Evolutionary conservation across 2,888 invertebrate genomes (phyloP).

Genomic region (Rhagium mordax): DNA sequence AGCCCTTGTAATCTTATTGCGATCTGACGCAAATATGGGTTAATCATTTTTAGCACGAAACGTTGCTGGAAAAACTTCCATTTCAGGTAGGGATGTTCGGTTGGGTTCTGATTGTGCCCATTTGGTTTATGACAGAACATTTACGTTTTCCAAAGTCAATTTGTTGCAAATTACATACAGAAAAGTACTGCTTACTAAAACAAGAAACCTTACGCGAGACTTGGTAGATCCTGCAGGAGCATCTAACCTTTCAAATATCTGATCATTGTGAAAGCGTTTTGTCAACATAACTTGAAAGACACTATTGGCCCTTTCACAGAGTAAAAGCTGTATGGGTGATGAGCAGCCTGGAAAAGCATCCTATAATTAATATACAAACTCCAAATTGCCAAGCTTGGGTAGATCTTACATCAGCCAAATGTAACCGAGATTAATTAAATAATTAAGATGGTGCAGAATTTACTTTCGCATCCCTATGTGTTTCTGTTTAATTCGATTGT

Average conservation of each 20-base stretch:
- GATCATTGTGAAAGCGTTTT: slow-evolving; percentile 3
- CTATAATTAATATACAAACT: slow-evolving; percentile 56
- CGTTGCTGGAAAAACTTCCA: background rate
- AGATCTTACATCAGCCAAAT: slow-evolving; percentile 54
- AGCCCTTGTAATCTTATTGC: slow-evolving; percentile 55
- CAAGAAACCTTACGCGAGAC: background rate
- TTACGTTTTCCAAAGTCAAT: no score
- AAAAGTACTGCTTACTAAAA: background rate
- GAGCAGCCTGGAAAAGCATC: slow-evolving; percentile 50
- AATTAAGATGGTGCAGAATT: slow-evolving; percentile 50
- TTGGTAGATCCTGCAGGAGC: background rate
- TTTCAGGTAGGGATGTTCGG: background rate
- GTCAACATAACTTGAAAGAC: background rate
- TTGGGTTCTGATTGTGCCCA: no score
- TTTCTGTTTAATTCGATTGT: slow-evolving; percentile 44
- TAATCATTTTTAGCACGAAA: slow-evolving; percentile 44
- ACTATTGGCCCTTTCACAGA: background rate
- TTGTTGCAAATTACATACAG: no score
- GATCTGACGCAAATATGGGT: slow-evolving; percentile 54
- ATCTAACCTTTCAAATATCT: slow-evolving; percentile 10
- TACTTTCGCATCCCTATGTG: slow-evolving; percentile 40
- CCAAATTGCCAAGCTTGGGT: slow-evolving; percentile 50
- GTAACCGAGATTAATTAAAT: slow-evolving; percentile 54
- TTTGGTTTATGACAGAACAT: no score
- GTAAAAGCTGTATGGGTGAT: slow-evolving; percentile 26